Evolutionary conservation across 2,888 invertebrate species (phyloP), one percentile per base, ranked within the genome.

Genomic region (Chalcosyrphus nemorum): DNA sequence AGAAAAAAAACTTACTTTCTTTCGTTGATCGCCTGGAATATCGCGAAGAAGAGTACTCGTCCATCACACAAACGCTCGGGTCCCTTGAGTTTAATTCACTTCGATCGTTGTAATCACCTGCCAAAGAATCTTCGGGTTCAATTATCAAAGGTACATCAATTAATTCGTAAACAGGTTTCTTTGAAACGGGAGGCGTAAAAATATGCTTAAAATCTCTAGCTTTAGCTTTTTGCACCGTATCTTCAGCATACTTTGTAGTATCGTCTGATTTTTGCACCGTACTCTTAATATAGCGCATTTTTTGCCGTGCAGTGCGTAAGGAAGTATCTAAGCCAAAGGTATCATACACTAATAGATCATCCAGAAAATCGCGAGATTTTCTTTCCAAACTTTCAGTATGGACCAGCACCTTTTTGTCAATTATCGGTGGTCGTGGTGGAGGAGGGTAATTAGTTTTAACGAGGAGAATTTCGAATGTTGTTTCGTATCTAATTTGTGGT

Each of bases 11-110:
- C 84, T 84, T 66, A 84, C 84, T 74, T 70, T 84, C 84, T 74
- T 63, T 93, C 35, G 94, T 94, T 90, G 93, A 93, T 92, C 93
- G 93, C 85, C 92, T 91, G 89, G 93, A 94, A 88, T 94, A 93
- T 87, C 92, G 91, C 87, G 94, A 93, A 85, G 88, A 88, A 87
- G 85, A 87, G 80, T 89, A 88, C 86, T 90, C 90, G 88, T 90
- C 90, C 90, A 90, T 90, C 84, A 86, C 89, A 86, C 87, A 88
- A 87, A 89, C 86, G 86, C 89, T 89, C 86, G 88, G 89, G 82
- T 87, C 90, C 85, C 90, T 88, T 81, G 88, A 88, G 87, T 89
- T 89, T 72, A 88, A 78, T 84, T 88, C 89, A 86, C 89, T 89
- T 88, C 89, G 88, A 86, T 90, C 90, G 87, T 88, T 88, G 87